Conservation (phyloP, 2,797 vertebrate species). For the Phyllotis vaccarum region DNA sequence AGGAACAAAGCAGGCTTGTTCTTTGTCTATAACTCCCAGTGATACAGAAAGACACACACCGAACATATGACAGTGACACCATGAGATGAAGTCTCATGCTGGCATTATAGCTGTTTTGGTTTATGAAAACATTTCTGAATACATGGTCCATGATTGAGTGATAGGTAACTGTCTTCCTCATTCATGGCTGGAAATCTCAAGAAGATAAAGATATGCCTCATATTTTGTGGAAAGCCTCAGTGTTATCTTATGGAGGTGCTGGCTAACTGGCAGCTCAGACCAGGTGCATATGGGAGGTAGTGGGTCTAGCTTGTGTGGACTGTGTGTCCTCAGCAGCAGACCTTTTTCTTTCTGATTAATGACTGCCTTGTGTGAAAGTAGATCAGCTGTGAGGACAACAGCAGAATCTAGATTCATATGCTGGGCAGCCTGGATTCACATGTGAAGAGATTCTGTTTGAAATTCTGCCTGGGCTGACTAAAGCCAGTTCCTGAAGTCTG, state of each 20-base stretch:
- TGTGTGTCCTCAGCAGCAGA: no score
- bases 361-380: neutral
- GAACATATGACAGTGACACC: no score
- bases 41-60: neutral
- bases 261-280: neutral
- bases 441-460: neutral
- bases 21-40: neutral
- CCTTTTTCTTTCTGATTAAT: no score
- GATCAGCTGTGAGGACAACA: neutral
- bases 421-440: neutral
- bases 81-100: neutral
- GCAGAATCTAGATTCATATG: neutral
- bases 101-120: neutral
- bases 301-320: neutral
- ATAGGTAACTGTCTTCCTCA: neutral
- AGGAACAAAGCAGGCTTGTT: neutral
- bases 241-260: accelerated
- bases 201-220: neutral
- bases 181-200: neutral
- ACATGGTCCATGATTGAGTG: no score
- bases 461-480: neutral
- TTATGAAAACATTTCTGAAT: neutral
- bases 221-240: neutral
- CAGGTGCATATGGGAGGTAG: neutral
- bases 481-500: neutral